A percentile compares a stretch with the other conserved stretches of the same genome.
Evolutionary conservation across 1,140 invertebrate genomes (phyloP).

Genomic region (Xylocopa sonorina): DNA sequence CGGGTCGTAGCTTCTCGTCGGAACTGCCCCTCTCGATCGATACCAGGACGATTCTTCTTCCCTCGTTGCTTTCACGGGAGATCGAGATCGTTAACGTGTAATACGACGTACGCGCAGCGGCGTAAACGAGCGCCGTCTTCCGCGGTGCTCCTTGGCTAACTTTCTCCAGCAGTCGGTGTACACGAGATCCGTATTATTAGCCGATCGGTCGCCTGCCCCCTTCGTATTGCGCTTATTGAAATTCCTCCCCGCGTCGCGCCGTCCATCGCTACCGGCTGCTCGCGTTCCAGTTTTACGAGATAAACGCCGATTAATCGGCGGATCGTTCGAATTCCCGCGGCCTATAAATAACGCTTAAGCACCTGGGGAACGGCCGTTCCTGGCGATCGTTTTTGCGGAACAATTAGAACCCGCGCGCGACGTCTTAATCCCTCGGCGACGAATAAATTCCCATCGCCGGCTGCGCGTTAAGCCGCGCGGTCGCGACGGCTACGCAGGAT

Average conservation of each 20-base stretch:
- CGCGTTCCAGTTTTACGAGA: constrained; percentile 23
- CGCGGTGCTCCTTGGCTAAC: constrained; percentile 56
- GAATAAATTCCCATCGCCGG: background rate
- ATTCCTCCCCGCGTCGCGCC: background rate
- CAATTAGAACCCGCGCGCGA: constrained; percentile 7
- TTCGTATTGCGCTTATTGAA: constrained; percentile 2
- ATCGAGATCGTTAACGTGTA: constrained; percentile 71
- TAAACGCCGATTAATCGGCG: constrained; percentile 18
- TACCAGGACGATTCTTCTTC: constrained; percentile 58
- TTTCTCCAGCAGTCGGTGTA: constrained; percentile 60
- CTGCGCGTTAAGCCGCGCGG: background rate
- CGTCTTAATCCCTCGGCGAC: constrained; percentile 9
- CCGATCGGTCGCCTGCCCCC: constrained; percentile 1
- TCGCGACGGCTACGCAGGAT: background rate
- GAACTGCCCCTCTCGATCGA: constrained; percentile 30
- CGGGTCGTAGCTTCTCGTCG: constrained; percentile 38
- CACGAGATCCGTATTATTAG: constrained; percentile 67
- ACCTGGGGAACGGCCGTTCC: background rate
- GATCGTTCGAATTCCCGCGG: constrained; percentile 8
- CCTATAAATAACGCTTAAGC: background rate
- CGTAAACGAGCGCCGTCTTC: constrained; percentile 61
- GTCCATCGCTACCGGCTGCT: background rate
- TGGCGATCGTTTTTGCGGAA: constrained; percentile 17
- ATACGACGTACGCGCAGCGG: constrained; percentile 56
- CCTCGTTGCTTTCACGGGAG: constrained; percentile 47